Percentiles rank a stretch among this genome's conserved stretches.
Evolutionary conservation across 2,888 invertebrate genomes (phyloP).

Genomic region (Didymodactylos carnosus): DNA sequence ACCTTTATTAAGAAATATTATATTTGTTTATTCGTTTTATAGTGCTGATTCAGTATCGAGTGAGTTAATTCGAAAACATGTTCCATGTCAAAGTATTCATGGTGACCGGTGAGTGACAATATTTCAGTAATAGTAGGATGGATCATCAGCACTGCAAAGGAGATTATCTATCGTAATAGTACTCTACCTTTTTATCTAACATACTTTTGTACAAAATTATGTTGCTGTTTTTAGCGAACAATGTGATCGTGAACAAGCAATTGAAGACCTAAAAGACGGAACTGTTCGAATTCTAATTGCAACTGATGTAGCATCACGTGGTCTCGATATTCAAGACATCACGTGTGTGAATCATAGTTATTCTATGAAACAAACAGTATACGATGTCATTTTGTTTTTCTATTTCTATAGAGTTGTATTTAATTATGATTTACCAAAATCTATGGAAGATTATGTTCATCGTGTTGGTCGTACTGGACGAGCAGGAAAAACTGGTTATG

Average conservation of each 20-base stretch:
- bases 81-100: conserved; percentile 59
- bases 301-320: conserved; percentile 81
- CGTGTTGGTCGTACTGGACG: conserved; percentile 83
- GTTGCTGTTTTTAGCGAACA: conserved; percentile 50
- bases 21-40: conserved; percentile 15
- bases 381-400: not conserved
- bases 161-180: no score
- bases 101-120: conserved; percentile 44
- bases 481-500: conserved; percentile 52
- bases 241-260: conserved; percentile 44
- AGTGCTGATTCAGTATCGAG: conserved; percentile 59
- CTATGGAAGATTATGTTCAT: conserved; percentile 86
- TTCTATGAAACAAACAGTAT: not conserved
- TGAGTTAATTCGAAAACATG: conserved; percentile 50
- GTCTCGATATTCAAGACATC: conserved; percentile 52
- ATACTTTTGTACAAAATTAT: not conserved
- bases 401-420: conserved; percentile 50
- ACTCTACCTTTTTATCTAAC: not conserved
- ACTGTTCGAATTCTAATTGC: conserved; percentile 63
- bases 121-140: not conserved
- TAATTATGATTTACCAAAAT: conserved; percentile 75
- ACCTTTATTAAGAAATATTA: not conserved
- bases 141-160: not conserved
- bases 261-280: conserved; percentile 60
- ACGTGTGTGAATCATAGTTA: conserved; percentile 22